phyloP scores from a whole-genome alignment of 2,888 invertebrate species.

The Macaria notata region DNA sequence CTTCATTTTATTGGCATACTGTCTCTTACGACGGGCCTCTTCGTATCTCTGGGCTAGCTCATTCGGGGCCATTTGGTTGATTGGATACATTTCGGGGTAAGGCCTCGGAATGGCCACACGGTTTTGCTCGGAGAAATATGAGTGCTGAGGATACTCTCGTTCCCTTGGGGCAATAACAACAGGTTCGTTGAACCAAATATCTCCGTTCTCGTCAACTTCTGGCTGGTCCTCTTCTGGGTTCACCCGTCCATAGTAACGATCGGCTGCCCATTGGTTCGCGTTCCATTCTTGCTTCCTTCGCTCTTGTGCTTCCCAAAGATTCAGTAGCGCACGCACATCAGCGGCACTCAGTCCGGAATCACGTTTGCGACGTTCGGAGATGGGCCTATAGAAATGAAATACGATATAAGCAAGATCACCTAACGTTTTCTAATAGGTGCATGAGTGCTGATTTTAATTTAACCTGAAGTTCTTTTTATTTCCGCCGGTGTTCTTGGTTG shows the following conservation, averaged over 20 bases:
- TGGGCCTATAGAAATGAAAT: constrained; percentile 52
- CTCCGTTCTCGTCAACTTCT: constrained; percentile 77
- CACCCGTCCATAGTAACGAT: constrained; percentile 66
- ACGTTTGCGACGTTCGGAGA: constrained; percentile 80
- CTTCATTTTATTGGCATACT: constrained; percentile 78
- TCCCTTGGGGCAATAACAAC: constrained; percentile 74
- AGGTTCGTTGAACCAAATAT: constrained; percentile 83
- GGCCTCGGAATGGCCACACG: constrained; percentile 67
- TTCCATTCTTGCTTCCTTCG: constrained; percentile 78
- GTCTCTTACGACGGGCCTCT: constrained; percentile 74
- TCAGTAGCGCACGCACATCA: constrained; percentile 82
- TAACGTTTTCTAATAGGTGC: constrained; percentile 5
- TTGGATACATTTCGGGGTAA: constrained; percentile 63
- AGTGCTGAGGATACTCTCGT: constrained; percentile 67
- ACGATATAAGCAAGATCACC: constrained; percentile 14
- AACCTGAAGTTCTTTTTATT: constrained; percentile 77
- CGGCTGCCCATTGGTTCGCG: constrained; percentile 68
- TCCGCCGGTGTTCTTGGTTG: constrained; percentile 72
- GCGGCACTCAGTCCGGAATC: constrained; percentile 84
- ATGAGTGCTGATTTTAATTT: constrained; percentile 31
- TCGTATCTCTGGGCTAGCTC: constrained; percentile 72
- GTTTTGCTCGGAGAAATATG: constrained; percentile 76
- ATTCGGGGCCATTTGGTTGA: constrained; percentile 60
- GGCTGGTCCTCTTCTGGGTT: constrained; percentile 75
- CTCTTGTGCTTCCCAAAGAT: constrained; percentile 83